Evolutionary conservation across 2,888 invertebrate species (phyloP).

Genomic region (Epirrhoe alternata): DNA sequence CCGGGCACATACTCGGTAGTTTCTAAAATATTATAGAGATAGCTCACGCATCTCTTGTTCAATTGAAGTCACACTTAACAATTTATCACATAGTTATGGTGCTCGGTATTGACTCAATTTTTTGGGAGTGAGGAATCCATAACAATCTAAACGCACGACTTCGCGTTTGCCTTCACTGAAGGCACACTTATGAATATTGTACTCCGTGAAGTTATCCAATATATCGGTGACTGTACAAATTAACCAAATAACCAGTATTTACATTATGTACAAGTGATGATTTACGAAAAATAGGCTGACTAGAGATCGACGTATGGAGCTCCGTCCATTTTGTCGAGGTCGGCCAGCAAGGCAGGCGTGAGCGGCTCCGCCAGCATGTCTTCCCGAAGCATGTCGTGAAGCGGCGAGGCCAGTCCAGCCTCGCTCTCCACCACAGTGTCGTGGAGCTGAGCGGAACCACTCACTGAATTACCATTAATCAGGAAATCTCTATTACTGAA

Average conservation of each 20-base stretch:
- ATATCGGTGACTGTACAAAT: constrained; percentile 72
- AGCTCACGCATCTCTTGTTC: constrained; percentile 51
- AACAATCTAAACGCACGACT: constrained; percentile 57
- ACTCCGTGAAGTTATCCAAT: constrained; percentile 73
- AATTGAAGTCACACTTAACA: constrained; percentile 56
- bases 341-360: constrained; percentile 75
- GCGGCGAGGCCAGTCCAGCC: constrained; percentile 66
- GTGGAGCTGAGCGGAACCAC: constrained; percentile 60
- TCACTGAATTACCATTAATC: constrained; percentile 86
- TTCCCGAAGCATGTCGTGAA: constrained; percentile 76
- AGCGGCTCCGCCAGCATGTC: constrained; percentile 72
- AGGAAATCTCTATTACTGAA: constrained; percentile 86
- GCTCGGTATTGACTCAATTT: constrained; percentile 70
- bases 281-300: constrained; percentile 58
- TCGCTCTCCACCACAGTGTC: constrained; percentile 64
- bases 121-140: constrained; percentile 74
- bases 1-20: constrained; percentile 35
- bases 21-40: constrained; percentile 40
- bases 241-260: constrained; percentile 61
- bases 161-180: constrained; percentile 78
- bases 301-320: constrained; percentile 80
- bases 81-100: constrained; percentile 62
- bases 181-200: constrained; percentile 76
- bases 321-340: constrained; percentile 78
- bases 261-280: constrained; percentile 61